Evolutionary conservation across 1,140 invertebrate species (phyloP).

Genomic region (Scaptomyza graminum): DNA sequence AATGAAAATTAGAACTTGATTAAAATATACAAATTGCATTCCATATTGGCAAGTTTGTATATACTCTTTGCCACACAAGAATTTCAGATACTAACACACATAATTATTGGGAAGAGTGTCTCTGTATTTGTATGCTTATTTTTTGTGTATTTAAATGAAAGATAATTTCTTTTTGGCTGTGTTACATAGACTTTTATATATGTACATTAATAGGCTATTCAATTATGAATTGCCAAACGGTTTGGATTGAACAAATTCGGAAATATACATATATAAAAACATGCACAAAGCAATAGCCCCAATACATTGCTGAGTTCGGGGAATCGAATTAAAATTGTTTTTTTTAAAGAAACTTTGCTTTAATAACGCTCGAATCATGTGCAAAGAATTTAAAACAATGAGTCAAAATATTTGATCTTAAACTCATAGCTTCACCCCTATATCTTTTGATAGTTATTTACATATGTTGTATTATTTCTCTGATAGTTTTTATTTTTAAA

Average conservation of each 20-base stretch:
- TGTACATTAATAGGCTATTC: slow-evolving; percentile 31
- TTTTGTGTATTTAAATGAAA: slow-evolving; percentile 52
- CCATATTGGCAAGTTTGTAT: slow-evolving; percentile 41
- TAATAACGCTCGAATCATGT: background rate
- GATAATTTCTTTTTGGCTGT: slow-evolving; percentile 25
- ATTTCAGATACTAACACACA: slow-evolving; percentile 26
- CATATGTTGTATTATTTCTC: background rate
- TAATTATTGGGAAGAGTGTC: background rate
- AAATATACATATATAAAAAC: background rate
- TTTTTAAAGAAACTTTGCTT: background rate
- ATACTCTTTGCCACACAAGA: slow-evolving; percentile 19
- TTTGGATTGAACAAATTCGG: background rate
- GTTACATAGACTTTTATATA: slow-evolving; percentile 36
- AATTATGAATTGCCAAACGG: slow-evolving; percentile 3
- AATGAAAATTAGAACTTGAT: slow-evolving; percentile 60
- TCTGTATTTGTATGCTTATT: slow-evolving; percentile 8
- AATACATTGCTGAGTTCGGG: background rate
- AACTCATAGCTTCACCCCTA: background rate
- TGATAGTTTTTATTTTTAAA: background rate
- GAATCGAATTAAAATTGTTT: background rate
- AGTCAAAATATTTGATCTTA: background rate
- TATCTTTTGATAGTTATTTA: background rate
- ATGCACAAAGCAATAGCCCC: background rate
- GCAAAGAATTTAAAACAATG: background rate
- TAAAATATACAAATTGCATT: slow-evolving; percentile 55